Evolutionary conservation across 2,113 vertebrate genomes (phyloP), one percentile per base, ranked within the genome.

Genomic region (Coturnix japonica): DNA sequence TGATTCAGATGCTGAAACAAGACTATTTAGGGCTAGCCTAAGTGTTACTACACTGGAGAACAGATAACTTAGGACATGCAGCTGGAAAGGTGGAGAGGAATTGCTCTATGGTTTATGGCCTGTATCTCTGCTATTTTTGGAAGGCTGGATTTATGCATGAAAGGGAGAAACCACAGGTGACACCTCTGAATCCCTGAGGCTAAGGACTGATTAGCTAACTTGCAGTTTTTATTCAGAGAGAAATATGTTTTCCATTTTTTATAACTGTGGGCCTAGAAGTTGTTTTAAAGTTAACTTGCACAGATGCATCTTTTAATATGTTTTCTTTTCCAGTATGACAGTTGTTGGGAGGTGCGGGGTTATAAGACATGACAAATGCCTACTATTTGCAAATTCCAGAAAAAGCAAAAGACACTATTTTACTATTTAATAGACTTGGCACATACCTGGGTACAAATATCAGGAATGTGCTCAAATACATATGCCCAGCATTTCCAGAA

Each of bases 351-450:
- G 63, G 59, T 85, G 47, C 66, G 84, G 5, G 70, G n/a, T 71
- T 92, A 54, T 43, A 86, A 80, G 54, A 65, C 43, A 31, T 81
- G 67, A 94, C 60, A 95, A 87, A 75, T 69, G 7, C 17, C 51
- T 93, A 78, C 69, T 49, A 57, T 96, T 81, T 89, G 33, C 81
- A 95, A 90, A 93, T 94, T 90, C 87, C 69, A 93, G 72, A 83
- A 92, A 86, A 51, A 95, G 19, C 41, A 81, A 70, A 95, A 91
- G 14, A 20, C 20, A 64, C 16, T 83, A 31, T 82, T 76, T 89
- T 44, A 64, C 53, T 81, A 54, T 84, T 90, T 71, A 86, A 63
- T 67, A 93, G 41, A 67, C 33, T 84, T 94, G 88, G 71, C 46
- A 85, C 81, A 18, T 70, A 31, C 7, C 37, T 81, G 56, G 69